Percentiles rank a stretch among this genome's conserved stretches.
Conservation (phyloP, 2,113 vertebrate genomes). For the Istiophorus platypterus region DNA sequence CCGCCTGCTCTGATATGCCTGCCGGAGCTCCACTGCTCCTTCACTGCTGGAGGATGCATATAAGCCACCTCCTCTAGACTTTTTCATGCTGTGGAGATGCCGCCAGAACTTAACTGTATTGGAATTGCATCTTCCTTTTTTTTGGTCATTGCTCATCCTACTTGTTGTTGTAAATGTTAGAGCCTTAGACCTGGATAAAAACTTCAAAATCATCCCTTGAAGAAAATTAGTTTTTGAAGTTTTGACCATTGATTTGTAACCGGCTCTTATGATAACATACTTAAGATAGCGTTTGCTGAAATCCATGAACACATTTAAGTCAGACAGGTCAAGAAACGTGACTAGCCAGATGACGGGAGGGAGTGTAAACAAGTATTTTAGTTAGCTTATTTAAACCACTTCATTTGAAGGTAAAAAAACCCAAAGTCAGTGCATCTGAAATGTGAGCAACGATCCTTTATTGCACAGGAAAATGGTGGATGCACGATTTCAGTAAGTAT, state of each 20-base stretch:
- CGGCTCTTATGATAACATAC: neutral
- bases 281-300: neutral
- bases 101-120: constrained; percentile 51
- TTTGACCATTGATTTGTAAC: neutral
- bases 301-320: neutral
- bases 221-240: neutral
- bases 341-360: neutral
- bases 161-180: constrained; percentile 36
- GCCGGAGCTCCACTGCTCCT: constrained; percentile 50
- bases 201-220: neutral
- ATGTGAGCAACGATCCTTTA: neutral
- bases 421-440: neutral
- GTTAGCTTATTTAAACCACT: neutral
- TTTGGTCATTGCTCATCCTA: constrained; percentile 18
- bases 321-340: neutral
- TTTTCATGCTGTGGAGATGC: constrained; percentile 33
- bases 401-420: neutral
- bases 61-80: constrained; percentile 63
- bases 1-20: constrained; percentile 49
- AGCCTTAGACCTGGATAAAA: constrained; percentile 12
- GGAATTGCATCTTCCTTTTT: constrained; percentile 49
- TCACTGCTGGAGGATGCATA: constrained; percentile 61
- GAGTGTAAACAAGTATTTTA: neutral
- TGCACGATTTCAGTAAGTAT: neutral
- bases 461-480: neutral